These are phyloP conservation scores for Chorisops tibialis DNA, from an alignment of 2,888 invertebrate genomes.

Conservation along the genomic window DNA sequence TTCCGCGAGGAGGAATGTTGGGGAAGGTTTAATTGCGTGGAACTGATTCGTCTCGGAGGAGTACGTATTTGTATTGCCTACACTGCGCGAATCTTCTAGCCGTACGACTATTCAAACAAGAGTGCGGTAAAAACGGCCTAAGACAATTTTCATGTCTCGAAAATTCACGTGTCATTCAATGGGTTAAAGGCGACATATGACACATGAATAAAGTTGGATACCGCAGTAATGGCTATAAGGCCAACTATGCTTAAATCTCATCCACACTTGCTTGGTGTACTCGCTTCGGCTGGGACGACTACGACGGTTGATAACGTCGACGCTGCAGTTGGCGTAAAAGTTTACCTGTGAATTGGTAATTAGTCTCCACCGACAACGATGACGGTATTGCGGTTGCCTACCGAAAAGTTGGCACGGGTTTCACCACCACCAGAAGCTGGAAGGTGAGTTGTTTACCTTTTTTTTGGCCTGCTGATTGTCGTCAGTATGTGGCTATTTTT, in stretches of 20 bases:
- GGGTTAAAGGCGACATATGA: background rate
- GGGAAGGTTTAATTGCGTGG: conserved; percentile 1
- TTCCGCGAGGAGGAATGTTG: background rate
- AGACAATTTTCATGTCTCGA: background rate
- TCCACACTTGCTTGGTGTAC: background rate
- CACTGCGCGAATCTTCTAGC: background rate
- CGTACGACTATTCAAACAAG: background rate
- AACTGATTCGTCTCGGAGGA: background rate
- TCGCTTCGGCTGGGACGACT: background rate
- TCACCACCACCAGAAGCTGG: background rate
- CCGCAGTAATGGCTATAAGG: background rate
- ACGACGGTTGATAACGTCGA: background rate
- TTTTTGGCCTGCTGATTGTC: too few species aligned
- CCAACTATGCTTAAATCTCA: background rate
- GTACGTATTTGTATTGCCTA: background rate
- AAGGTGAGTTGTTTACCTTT: background rate
- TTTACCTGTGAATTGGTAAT: background rate
- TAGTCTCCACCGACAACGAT: background rate
- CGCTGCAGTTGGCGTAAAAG: background rate
- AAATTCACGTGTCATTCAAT: background rate
- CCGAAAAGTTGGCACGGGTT: conserved; percentile 10
- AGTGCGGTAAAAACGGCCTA: background rate
- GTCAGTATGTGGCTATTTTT: too few species aligned
- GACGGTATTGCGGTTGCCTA: background rate
- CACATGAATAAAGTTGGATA: background rate